These are phyloP conservation scores for Pedetes capensis DNA, from an alignment of 2,113 vertebrate species.

Conservation along the genomic window DNA sequence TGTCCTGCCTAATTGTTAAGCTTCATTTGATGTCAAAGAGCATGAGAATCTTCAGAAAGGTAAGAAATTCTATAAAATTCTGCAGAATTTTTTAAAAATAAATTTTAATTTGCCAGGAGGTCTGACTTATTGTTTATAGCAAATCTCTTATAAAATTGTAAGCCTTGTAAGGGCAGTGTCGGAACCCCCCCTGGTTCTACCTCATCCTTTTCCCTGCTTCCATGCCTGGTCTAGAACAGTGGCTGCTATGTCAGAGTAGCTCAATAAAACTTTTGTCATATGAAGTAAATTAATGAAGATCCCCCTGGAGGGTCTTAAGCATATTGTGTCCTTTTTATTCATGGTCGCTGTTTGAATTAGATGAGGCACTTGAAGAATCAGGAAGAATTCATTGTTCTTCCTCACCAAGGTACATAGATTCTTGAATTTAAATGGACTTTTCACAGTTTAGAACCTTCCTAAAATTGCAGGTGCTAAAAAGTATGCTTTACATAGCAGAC, in stretches of 20 bases:
- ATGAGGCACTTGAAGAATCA: background rate
- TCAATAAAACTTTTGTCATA: background rate
- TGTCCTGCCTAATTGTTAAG: background rate
- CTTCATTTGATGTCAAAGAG: background rate
- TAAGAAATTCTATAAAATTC: background rate
- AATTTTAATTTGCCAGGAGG: background rate
- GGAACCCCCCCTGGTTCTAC: too few species aligned
- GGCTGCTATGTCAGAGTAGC: background rate
- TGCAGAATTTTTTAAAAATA: background rate
- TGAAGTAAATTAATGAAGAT: background rate
- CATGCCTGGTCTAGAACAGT: background rate
- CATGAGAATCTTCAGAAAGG: background rate
- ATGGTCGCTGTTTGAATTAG: background rate
- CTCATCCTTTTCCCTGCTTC: background rate
- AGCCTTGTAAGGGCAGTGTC: background rate
- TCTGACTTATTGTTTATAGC: background rate
- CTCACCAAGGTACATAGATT: background rate
- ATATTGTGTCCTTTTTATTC: background rate
- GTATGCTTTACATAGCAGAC: fast-evolving
- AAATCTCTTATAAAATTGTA: background rate
- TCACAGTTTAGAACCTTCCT: background rate
- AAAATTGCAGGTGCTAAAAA: background rate
- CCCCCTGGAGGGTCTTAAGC: background rate
- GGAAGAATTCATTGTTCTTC: background rate
- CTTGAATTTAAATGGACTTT: background rate